Base-by-base conservation (phyloP, 1,140 invertebrate species). In the Trinorchestia longiramus region DNA sequence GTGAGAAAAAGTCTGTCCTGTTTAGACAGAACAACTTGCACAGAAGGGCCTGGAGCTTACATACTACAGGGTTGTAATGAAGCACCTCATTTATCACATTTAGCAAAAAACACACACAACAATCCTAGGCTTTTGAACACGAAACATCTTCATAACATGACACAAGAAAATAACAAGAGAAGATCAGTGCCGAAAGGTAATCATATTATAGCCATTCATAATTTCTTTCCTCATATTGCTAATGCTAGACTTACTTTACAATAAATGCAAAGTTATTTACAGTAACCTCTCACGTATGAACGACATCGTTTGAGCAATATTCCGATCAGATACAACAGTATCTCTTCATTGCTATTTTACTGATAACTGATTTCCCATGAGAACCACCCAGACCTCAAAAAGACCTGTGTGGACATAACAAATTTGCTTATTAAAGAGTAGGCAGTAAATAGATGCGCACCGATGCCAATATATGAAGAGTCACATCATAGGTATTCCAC, bases 401-500 rank as follows among this genome's bases (percentile, higher is more conserved):
- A 17, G 36, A 90, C 28, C 88, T 42, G 41, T 42, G 41, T 90
- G 43, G 41, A 42, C 88, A 36, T 43, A 90, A 43, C 88, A 41
- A 90, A 41, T 90, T 90, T 43, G 42, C 88, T 41, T 42, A 90
- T 43, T 90, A 43, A 90, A 17, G 43, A 90, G 36, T 90, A 90
- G 43, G 88, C 88, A 90, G 43, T 90, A 42, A 90, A 42, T 90
- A 17, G 88, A 42, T 90, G 88, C 43, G 92, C 43, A 94, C 36
- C 36, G 92, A 43, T 45, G 43, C 44, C 92, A 47, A 45, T 94
- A 92, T 88, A 87, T 40, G 87, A 95, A 19, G 94, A 94, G 47
- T 90, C 87, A 96, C 94, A 96, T 97, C 98, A 99, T 97, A 99
- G 98, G 97, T 99, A 99, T 97, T 99, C 99, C 96, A 99, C 99